These are phyloP conservation scores for Himantopus leucocephalus DNA, from an alignment of 2,113 vertebrate species.

Conservation along the genomic window DNA sequence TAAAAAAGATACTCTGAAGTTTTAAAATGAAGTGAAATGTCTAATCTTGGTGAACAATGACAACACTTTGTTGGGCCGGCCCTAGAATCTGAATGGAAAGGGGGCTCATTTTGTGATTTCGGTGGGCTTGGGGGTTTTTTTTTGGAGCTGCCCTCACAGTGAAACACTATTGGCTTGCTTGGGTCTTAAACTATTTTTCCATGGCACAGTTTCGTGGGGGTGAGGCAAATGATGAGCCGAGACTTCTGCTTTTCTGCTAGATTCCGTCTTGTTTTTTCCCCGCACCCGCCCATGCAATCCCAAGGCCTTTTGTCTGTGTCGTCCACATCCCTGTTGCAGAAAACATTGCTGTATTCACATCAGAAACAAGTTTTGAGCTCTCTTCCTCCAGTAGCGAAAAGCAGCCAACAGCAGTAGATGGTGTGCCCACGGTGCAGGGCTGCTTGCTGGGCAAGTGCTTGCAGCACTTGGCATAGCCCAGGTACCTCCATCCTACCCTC, in stretches of 20 bases:
- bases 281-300: neutral
- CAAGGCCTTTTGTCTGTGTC: neutral
- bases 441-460: neutral
- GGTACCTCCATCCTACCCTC: neutral
- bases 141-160: neutral
- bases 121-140: neutral
- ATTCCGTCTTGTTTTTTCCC: neutral
- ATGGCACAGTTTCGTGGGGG: neutral
- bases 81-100: neutral
- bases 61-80: neutral
- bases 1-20: neutral
- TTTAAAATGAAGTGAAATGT: neutral
- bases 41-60: neutral
- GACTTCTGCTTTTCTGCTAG: conserved; percentile 42
- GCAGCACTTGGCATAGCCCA: neutral
- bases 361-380: neutral
- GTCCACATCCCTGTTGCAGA: neutral
- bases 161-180: neutral
- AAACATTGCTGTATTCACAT: neutral
- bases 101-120: neutral
- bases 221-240: neutral
- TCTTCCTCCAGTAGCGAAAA: neutral
- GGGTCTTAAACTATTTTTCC: neutral
- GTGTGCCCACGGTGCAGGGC: neutral
- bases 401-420: neutral